Conservation (phyloP, 2,797 vertebrate species). For the Myotis pilosus region DNA sequence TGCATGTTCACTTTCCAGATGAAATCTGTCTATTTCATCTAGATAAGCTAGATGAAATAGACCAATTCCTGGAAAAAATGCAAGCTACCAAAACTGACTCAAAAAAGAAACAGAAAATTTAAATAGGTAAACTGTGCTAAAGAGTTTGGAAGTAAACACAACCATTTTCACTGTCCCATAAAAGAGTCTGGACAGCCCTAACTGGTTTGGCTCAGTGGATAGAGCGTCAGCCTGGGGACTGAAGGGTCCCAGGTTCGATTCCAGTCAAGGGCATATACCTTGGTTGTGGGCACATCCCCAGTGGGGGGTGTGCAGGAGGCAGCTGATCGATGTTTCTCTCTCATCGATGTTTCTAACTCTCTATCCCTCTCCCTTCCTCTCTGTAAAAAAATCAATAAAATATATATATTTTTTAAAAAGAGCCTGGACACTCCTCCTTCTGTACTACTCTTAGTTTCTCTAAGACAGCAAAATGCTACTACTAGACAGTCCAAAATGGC, state of each 20-base stretch:
- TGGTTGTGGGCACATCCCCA: too few relatives aligned
- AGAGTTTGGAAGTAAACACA: neutral
- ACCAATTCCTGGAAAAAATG: neutral
- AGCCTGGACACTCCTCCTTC: neutral
- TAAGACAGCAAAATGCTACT: neutral
- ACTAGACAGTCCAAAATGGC: neutral
- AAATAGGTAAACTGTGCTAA: neutral
- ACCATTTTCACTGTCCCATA: neutral
- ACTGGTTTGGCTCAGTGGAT: too few relatives aligned
- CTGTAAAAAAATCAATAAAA: too few relatives aligned
- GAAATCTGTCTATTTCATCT: too few relatives aligned
- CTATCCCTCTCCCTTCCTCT: too few relatives aligned
- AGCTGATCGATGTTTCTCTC: too few relatives aligned
- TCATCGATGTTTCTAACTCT: too few relatives aligned
- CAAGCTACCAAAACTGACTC: neutral
- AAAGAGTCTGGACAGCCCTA: neutral
- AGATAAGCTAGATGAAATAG: neutral
- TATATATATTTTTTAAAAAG: neutral
- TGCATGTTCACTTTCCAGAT: neutral
- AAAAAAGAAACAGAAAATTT: slow-evolving; percentile 48
- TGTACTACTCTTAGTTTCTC: neutral
- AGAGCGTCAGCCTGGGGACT: too few relatives aligned
- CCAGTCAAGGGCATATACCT: too few relatives aligned
- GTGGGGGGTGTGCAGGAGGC: too few relatives aligned
- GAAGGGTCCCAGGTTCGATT: too few relatives aligned